Base-by-base conservation (phyloP, 2,113 vertebrate genomes). In the Lagopus leucura region DNA sequence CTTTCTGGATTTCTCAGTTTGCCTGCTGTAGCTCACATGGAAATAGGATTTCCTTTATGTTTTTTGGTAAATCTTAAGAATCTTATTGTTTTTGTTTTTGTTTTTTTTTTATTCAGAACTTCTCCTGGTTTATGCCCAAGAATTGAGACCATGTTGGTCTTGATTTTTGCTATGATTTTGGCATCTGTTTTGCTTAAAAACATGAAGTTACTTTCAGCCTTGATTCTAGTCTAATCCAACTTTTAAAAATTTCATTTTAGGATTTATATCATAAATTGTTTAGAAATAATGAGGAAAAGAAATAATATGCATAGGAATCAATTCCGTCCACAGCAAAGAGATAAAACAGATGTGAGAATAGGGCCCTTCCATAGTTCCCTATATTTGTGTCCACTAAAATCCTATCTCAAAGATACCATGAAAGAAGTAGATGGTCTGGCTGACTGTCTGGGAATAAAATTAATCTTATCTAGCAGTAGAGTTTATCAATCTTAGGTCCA, bases 361-460 rank as follows among this genome's bases (percentile, higher is more conserved):
- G 90, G 69, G n/a, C 14, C 1, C 64, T 95, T 58, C 43, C 85
- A 58, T 15, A 82, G 50, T 55, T 72, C 40, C n/a, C n/a, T 80
- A 52, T 61, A 50, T 24, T 89, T 90, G 13, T 65, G 85, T 75
- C 73, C 36, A 69, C 57, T 92, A 21, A 67, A 76, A 25, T 82
- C 13, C 20, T 86, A 2, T 88, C 81, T 78, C 40, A 45, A 91
- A 60, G 70, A 83, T 86, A 16, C 61, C 88, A 20, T 81, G 40
- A 40, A 74, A 91, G 61, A 70, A 8, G 15, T 64, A 87, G 64
- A 79, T 40, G 25, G 38, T 85, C 60, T 61, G 30, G 27, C 24
- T 86, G 60, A 85, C 82, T 89, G 90, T 85, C 28, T 50, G 80
- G 32, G 45, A 92, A 85, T 88, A 79, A 87, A 87, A 90, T 69